These are phyloP conservation scores for Danio albolineatus DNA, from an alignment of 2,797 vertebrate species.

Conservation along the genomic window DNA sequence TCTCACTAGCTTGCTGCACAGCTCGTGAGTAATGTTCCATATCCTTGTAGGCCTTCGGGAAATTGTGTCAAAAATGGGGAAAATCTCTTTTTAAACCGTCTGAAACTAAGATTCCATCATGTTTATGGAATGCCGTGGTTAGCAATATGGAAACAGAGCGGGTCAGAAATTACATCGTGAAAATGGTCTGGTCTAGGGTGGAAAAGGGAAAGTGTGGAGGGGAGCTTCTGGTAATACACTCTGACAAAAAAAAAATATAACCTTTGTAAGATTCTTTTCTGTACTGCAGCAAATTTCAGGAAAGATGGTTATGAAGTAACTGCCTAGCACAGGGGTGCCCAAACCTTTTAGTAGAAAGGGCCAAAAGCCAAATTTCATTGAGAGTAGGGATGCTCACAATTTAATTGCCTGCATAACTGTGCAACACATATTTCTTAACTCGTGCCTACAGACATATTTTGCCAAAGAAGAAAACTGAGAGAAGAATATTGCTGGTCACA, in stretches of 20 bases:
- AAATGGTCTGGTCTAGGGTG: conserved; percentile 69
- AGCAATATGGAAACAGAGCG: conserved; percentile 82
- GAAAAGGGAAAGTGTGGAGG: conserved; percentile 71
- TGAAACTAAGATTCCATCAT: conserved; percentile 85
- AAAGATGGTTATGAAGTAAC: conserved; percentile 67
- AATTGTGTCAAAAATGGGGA: conserved; percentile 76
- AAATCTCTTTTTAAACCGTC: conserved; percentile 70
- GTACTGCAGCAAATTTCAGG: conserved; percentile 71
- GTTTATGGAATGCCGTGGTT: conserved; percentile 84
- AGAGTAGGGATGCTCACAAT: no score
- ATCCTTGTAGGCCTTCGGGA: conserved; percentile 67
- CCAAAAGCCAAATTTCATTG: no score
- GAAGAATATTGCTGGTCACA: no score
- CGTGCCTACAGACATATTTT: no score
- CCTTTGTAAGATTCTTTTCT: conserved; percentile 50
- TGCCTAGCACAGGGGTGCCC: no score
- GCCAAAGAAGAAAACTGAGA: no score
- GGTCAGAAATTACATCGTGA: conserved; percentile 77
- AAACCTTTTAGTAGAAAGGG: no score
- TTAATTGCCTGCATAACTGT: no score
- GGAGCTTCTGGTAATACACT: conserved; percentile 81
- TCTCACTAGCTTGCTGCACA: conserved; percentile 49
- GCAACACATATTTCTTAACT: no score
- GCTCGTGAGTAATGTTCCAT: conserved; percentile 71
- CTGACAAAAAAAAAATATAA: conserved; percentile 56